Conservation (phyloP, 2,888 invertebrate species). For the Spisula subtruncata region DNA sequence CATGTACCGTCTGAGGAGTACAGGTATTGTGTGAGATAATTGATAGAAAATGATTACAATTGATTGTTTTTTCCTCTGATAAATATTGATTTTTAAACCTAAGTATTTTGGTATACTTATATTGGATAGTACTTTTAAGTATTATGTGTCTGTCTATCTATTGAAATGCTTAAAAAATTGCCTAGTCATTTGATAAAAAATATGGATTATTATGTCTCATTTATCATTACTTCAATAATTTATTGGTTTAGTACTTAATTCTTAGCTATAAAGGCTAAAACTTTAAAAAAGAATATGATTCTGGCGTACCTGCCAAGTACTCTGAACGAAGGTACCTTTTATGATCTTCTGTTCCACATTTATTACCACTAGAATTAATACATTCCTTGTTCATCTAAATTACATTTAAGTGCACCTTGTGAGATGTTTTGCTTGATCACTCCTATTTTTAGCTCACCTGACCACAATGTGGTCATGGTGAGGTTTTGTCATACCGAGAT, state of each 20-base stretch:
- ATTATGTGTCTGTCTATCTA: background rate
- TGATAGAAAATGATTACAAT: background rate
- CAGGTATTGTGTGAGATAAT: background rate
- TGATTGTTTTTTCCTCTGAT: background rate
- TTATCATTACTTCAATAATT: background rate
- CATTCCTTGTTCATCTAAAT: too few relatives aligned
- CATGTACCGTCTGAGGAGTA: background rate
- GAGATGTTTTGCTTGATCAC: too few relatives aligned
- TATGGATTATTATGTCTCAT: background rate
- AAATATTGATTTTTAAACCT: conserved; percentile 13
- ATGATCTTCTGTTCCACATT: too few relatives aligned
- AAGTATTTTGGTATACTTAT: background rate
- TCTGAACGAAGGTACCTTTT: too few relatives aligned
- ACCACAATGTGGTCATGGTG: too few relatives aligned
- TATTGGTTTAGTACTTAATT: background rate
- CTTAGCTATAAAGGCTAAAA: too few relatives aligned
- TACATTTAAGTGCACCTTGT: too few relatives aligned
- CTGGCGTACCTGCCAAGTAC: too few relatives aligned
- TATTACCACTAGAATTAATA: too few relatives aligned
- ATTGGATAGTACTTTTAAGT: background rate
- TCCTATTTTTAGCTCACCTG: too few relatives aligned
- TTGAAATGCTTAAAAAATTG: background rate
- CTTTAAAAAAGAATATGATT: too few relatives aligned
- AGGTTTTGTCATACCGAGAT: too few relatives aligned
- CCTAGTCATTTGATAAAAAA: conserved; percentile 1